These are phyloP conservation scores for Drosophila mimica DNA, from an alignment of 2,888 invertebrate species.

Conservation along the genomic window DNA sequence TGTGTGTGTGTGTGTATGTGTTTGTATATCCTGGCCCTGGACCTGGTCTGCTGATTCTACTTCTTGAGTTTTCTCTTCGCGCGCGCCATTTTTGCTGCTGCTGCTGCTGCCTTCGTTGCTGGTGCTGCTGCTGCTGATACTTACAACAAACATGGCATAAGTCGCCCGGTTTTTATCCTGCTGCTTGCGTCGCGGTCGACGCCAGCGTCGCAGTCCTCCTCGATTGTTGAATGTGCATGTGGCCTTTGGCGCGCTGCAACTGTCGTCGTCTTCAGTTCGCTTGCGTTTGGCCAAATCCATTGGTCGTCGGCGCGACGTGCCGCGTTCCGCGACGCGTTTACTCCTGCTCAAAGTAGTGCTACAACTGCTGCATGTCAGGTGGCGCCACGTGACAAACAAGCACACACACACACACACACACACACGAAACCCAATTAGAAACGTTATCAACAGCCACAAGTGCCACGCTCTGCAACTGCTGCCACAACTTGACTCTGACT, in stretches of 20 bases:
- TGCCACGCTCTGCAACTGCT: constrained; percentile 4
- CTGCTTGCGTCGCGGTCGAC: constrained; percentile 54
- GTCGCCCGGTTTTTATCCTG: constrained; percentile 54
- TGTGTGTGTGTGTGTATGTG: constrained; percentile 37
- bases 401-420: constrained; percentile 13
- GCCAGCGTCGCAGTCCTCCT: constrained; percentile 38
- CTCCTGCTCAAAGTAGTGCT: constrained; percentile 4
- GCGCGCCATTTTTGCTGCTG: constrained; percentile 68
- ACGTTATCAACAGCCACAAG: constrained; percentile 15
- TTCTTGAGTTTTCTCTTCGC: constrained; percentile 76
- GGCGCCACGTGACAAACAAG: constrained; percentile 50
- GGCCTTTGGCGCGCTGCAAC: constrained; percentile 74
- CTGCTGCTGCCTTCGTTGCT: constrained; percentile 1
- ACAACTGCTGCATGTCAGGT: constrained; percentile 39
- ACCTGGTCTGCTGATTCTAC: constrained; percentile 54
- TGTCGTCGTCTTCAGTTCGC: constrained; percentile 76
- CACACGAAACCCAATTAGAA: constrained; percentile 25
- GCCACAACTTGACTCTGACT: constrained; percentile 9
- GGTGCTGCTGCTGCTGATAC: constrained; percentile 31
- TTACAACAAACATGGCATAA: constrained; percentile 47
- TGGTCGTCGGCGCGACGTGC: constrained; percentile 72
- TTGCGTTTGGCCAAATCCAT: constrained; percentile 76
- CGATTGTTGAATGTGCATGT: constrained; percentile 75
- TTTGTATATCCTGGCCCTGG: constrained; percentile 33
- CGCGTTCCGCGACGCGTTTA: constrained; percentile 58